Evolutionary conservation across 2,888 invertebrate species (phyloP).

Genomic region (Uropetala carovei): DNA sequence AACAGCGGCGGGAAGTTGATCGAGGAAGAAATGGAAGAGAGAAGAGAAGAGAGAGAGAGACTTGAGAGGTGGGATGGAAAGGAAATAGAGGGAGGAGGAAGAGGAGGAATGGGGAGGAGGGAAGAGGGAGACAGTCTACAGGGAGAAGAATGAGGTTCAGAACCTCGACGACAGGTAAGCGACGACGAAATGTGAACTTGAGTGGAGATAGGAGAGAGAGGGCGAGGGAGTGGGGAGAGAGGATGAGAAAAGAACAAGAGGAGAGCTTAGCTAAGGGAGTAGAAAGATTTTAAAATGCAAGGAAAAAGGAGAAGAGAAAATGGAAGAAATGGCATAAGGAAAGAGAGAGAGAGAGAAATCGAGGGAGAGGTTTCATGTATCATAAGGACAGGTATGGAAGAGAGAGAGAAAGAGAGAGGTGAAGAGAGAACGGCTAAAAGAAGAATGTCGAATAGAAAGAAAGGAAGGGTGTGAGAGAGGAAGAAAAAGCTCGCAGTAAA

Average conservation of each 20-base stretch:
- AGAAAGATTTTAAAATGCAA: neutral
- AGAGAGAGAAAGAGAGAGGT: neutral
- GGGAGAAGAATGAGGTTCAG: conserved; percentile 57
- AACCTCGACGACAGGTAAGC: conserved; percentile 63
- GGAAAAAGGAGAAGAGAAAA: neutral
- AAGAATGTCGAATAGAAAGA: neutral
- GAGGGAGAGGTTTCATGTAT: neutral
- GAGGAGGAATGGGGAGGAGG: neutral
- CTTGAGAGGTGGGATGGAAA: neutral
- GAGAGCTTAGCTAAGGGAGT: neutral
- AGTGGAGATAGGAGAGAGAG: conserved; percentile 25
- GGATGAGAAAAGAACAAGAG: neutral
- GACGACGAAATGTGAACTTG: conserved; percentile 61
- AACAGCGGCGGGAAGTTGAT: neutral
- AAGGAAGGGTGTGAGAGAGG: neutral
- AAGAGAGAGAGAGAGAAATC: neutral
- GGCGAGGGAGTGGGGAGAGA: conserved; percentile 13
- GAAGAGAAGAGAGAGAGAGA: neutral
- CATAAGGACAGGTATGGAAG: neutral
- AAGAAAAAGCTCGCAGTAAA: conserved; percentile 50
- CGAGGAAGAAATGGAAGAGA: neutral
- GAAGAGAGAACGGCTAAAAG: neutral
- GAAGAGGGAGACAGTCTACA: conserved; percentile 23
- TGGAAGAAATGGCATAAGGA: neutral
- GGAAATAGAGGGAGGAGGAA: conserved; percentile 23